Evolutionary conservation across 2,888 invertebrate genomes (phyloP), one percentile per base, ranked within the genome.

Genomic region (Laothoe populi): DNA sequence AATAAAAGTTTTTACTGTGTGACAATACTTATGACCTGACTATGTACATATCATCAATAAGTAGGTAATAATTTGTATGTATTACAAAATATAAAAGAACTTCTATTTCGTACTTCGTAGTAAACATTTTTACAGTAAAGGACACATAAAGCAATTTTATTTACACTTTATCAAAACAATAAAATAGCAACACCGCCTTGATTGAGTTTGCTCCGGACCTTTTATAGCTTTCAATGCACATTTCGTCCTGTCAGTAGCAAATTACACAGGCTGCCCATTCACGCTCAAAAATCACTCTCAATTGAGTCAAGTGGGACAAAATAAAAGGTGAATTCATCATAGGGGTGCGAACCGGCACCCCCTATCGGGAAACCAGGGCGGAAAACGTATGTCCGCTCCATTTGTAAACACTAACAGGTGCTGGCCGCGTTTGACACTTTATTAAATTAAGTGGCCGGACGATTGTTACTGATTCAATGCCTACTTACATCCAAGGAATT

Each of bases 281-380:
- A 87, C 88, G 89, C 87, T 90, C 88, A 88, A 91, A 92, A 92
- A 92, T 91, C 87, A 88, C 87, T 87, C 86, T 82, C 90, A 88
- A 92, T 91, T 87, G 91, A 88, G 88, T 86, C 86, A 87, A 90
- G 90, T 88, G 89, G 84, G 88, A 88, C 87, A 86, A 90, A 91
- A 91, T 90, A 90, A 91, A 90, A 92, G 90, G 88, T 84, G 84
- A 88, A 90, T 88, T 88, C 87, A 88, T 88, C 86, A 88, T 80
- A 79, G 87, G 88, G 87, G 87, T 79, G 87, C 84, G 86, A 83
- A 81, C 77, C 73, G 77, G 71, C 80, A 74, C 83, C 87, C 83
- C 87, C 86, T 79, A 79, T 71, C 74, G 84, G 88, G 78, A 84
- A 87, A 86, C 86, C 86, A 82, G 84, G 69, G 84, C 87, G 88